Percentiles rank a stretch among this genome's conserved stretches.
Evolutionary conservation across 2,113 vertebrate genomes (phyloP).

Genomic region (Psettodes erumei): DNA sequence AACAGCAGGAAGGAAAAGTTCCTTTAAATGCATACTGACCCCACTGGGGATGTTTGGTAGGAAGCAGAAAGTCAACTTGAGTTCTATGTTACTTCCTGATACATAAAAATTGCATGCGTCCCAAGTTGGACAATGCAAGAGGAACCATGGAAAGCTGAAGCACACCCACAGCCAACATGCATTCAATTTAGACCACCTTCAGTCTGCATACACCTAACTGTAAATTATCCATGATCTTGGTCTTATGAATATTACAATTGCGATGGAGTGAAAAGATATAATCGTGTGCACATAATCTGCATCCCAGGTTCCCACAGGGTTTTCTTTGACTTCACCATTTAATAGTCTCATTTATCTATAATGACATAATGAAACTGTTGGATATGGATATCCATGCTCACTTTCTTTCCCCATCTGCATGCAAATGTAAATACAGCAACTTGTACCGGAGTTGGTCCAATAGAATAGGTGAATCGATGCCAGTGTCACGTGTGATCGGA

Average conservation of each 20-base stretch:
- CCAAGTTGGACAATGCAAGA: not conserved
- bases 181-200: not conserved
- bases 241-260: constrained; percentile 19
- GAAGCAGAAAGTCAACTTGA: not conserved
- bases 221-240: constrained; percentile 36
- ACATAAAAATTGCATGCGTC: constrained; percentile 3
- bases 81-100: not conserved
- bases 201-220: not conserved
- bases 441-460: constrained; percentile 30
- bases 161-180: not conserved
- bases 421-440: constrained; percentile 37
- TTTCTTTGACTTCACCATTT: constrained; percentile 8
- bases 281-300: not conserved
- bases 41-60: not conserved
- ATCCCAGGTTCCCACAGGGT: not conserved
- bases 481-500: constrained; percentile 44
- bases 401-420: constrained; percentile 8
- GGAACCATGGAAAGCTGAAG: not conserved
- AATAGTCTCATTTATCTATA: constrained; percentile 7
- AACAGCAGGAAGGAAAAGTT: not conserved
- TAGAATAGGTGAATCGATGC: constrained; percentile 39
- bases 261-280: not conserved
- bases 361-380: constrained; percentile 18
- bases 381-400: not conserved
- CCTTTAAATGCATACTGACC: not conserved